phyloP scores from a whole-genome alignment of 1,140 invertebrate genomes.

The Ditylenchus dipsaci region DNA sequence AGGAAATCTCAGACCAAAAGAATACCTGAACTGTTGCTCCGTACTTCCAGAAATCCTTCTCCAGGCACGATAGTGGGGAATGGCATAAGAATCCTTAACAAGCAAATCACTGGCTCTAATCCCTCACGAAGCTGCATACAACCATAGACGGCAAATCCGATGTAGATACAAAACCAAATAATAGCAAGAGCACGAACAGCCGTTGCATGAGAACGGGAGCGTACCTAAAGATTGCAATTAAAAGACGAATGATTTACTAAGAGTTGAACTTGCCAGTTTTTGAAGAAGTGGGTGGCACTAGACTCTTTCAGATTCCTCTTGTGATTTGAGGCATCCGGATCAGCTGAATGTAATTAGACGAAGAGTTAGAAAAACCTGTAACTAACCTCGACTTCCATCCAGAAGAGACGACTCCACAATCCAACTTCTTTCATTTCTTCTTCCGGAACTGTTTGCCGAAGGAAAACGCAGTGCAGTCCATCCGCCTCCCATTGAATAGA shows the following conservation, averaged over 20 bases:
- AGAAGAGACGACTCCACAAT: constrained; percentile 37
- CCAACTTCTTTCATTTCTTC: constrained; percentile 15
- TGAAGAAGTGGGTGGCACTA: constrained; percentile 47
- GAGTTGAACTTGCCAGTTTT: constrained; percentile 44
- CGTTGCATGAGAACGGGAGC: constrained; percentile 56
- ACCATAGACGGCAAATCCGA: constrained; percentile 52
- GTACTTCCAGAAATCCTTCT: constrained; percentile 58
- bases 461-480: constrained; percentile 47
- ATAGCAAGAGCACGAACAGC: constrained; percentile 36
- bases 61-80: constrained; percentile 54
- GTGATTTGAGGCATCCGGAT: constrained; percentile 40
- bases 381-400: constrained; percentile 32
- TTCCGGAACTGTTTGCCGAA: constrained; percentile 39
- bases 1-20: background rate
- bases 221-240: constrained; percentile 39
- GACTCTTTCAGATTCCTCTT: constrained; percentile 38
- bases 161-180: constrained; percentile 52
- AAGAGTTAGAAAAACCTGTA: constrained; percentile 1
- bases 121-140: constrained; percentile 53
- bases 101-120: constrained; percentile 56
- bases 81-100: constrained; percentile 57
- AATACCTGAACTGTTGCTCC: constrained; percentile 54
- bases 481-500: constrained; percentile 46
- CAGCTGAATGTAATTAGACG: constrained; percentile 10
- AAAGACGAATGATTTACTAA: background rate